These are phyloP conservation scores for Andrena marginata DNA, from an alignment of 2,888 invertebrate genomes.

Conservation along the genomic window DNA sequence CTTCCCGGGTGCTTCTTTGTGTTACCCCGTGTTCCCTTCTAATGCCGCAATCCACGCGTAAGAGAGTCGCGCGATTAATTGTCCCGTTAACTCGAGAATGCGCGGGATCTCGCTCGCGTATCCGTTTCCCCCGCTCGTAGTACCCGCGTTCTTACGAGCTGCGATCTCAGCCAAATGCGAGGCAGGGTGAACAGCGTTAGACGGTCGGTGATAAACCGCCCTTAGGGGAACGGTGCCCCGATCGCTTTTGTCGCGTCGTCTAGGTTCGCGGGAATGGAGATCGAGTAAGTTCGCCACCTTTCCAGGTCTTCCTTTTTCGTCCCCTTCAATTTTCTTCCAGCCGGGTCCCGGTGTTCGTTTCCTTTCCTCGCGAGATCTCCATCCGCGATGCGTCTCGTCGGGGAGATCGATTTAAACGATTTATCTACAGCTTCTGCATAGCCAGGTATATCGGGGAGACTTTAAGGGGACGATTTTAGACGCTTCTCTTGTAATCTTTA, in stretches of 20 bases:
- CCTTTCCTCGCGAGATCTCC: slow-evolving; percentile 9
- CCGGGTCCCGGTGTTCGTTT: slow-evolving; percentile 1
- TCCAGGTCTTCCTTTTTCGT: slow-evolving; percentile 12
- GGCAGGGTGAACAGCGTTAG: slow-evolving; percentile 48
- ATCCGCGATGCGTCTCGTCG: slow-evolving; percentile 6
- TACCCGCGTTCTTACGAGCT: slow-evolving; percentile 54
- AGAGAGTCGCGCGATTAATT: slow-evolving; percentile 45
- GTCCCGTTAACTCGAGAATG: slow-evolving; percentile 12
- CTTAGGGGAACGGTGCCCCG: slow-evolving; percentile 46
- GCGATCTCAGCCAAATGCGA: slow-evolving; percentile 48
- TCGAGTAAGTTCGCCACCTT: slow-evolving; percentile 64
- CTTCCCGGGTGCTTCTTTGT: background rate
- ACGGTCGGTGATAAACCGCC: slow-evolving; percentile 62
- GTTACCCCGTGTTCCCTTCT: background rate
- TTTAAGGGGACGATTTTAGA: background rate
- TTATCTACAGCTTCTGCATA: slow-evolving; percentile 25
- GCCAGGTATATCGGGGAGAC: slow-evolving; percentile 29
- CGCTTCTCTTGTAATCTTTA: slow-evolving; percentile 8
- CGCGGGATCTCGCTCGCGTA: slow-evolving; percentile 25
- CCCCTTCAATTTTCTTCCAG: slow-evolving; percentile 40
- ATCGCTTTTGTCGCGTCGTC: slow-evolving; percentile 73
- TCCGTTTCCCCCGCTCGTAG: slow-evolving; percentile 33
- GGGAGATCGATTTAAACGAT: slow-evolving; percentile 34
- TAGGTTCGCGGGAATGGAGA: slow-evolving; percentile 68
- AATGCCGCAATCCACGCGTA: slow-evolving; percentile 24